phyloP scores from a whole-genome alignment of 1,140 invertebrate genomes.

The Drosophila hydei region DNA sequence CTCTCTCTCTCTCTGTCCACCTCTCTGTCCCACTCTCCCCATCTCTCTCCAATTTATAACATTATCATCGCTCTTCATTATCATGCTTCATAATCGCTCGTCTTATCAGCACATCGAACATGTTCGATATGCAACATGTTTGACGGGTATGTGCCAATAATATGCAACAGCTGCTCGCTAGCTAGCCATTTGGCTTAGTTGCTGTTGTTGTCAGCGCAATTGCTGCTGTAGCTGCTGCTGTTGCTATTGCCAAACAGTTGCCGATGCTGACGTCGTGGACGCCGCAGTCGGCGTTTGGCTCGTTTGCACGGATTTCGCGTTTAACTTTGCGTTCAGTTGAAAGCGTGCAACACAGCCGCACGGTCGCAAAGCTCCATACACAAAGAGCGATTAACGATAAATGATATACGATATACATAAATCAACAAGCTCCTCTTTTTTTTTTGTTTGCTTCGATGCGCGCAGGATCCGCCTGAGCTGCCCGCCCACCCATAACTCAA shows the following conservation, averaged over 20 bases:
- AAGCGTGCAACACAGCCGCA: constrained; percentile 79
- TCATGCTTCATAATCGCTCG: neutral
- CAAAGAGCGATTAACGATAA: constrained; percentile 28
- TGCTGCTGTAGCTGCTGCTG: constrained; percentile 18
- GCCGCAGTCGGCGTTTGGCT: constrained; percentile 13
- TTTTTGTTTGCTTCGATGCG: constrained; percentile 10
- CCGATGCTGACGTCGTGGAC: constrained; percentile 15
- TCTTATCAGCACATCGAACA: constrained; percentile 70
- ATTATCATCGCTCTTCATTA: neutral
- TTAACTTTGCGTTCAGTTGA: constrained; percentile 68
- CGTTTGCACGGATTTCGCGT: constrained; percentile 69
- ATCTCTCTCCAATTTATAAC: neutral
- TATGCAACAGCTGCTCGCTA: constrained; percentile 67
- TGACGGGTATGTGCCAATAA: constrained; percentile 70
- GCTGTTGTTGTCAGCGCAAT: constrained; percentile 20
- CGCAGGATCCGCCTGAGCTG: constrained; percentile 28
- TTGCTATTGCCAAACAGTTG: constrained; percentile 47
- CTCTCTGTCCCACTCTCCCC: neutral
- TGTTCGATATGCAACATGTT: constrained; percentile 64
- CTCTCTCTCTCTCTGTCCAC: neutral
- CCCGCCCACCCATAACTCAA: neutral
- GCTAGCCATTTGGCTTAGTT: constrained; percentile 33
- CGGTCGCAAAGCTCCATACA: constrained; percentile 56
- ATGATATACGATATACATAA: constrained; percentile 10
- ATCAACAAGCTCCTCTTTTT: constrained; percentile 15